These are phyloP conservation scores for Ochropleura leucogaster DNA, from an alignment of 2,888 invertebrate species.

Conservation along the genomic window DNA sequence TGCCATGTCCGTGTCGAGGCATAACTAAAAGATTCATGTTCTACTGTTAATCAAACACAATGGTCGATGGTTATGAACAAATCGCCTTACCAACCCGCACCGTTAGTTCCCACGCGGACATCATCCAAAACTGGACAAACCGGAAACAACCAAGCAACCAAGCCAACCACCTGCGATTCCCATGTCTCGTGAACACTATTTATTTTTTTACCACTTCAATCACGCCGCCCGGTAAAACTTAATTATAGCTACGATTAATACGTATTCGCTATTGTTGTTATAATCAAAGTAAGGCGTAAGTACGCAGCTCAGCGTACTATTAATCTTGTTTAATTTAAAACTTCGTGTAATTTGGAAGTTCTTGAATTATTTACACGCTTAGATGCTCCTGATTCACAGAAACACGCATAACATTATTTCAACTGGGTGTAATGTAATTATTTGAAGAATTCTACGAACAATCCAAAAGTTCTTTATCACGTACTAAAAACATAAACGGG, in stretches of 20 bases:
- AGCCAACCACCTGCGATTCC: constrained; percentile 79
- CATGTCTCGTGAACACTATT: constrained; percentile 66
- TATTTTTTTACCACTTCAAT: constrained; percentile 66
- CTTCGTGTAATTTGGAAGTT: constrained; percentile 28
- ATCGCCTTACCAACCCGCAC: constrained; percentile 66
- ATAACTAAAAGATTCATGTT: constrained; percentile 30
- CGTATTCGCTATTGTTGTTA: constrained; percentile 34
- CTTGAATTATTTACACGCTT: constrained; percentile 43
- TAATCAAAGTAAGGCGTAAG: constrained; percentile 37
- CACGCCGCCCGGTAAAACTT: constrained; percentile 56
- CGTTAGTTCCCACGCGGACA: constrained; percentile 87
- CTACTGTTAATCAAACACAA: constrained; percentile 54
- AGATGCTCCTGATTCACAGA: constrained; percentile 31
- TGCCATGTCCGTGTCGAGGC: constrained; percentile 15
- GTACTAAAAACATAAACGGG: neutral
- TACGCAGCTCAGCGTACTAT: constrained; percentile 18
- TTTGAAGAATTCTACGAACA: constrained; percentile 7
- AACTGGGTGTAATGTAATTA: constrained; percentile 2
- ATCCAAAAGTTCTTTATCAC: neutral
- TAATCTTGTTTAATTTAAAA: constrained; percentile 40
- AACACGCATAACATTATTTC: constrained; percentile 10
- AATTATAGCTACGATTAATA: constrained; percentile 60
- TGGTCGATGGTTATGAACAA: constrained; percentile 61
- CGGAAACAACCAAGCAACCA: constrained; percentile 80
- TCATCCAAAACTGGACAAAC: constrained; percentile 87